Conservation (phyloP, 2,888 invertebrate species). For the Electrophaes corylata region DNA sequence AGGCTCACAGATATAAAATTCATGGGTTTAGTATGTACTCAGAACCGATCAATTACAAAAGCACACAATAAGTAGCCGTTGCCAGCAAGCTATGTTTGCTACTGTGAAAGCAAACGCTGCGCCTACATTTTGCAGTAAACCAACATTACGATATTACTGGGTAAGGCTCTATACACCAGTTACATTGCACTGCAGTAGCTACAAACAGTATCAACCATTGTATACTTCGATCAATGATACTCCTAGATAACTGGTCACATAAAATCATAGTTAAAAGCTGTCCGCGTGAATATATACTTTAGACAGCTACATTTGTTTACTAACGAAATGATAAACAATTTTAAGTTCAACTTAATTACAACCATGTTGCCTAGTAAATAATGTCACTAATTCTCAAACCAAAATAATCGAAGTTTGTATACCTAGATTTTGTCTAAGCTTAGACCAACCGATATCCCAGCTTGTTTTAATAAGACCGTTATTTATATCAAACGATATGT, state of each 20-base stretch:
- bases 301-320: too few relatives aligned
- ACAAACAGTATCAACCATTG: background rate
- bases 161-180: slow-evolving; percentile 14
- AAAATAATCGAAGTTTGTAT: too few relatives aligned
- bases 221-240: too few relatives aligned
- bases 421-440: slow-evolving; percentile 6
- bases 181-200: slow-evolving; percentile 26
- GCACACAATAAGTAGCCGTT: slow-evolving; percentile 20
- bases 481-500: background rate
- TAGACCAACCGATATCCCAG: background rate
- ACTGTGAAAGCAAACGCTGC: slow-evolving; percentile 37
- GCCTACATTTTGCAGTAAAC: slow-evolving; percentile 39
- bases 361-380: too few relatives aligned
- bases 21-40: slow-evolving; percentile 10
- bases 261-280: too few relatives aligned
- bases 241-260: too few relatives aligned
- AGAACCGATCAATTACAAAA: slow-evolving; percentile 26
- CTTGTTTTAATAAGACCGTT: background rate
- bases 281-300: too few relatives aligned
- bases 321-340: too few relatives aligned
- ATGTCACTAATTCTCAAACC: too few relatives aligned
- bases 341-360: too few relatives aligned
- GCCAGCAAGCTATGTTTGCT: slow-evolving; percentile 25
- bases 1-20: slow-evolving; percentile 10
- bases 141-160: slow-evolving; percentile 30